Percentiles rank a stretch among this genome's conserved stretches.
Evolutionary conservation across 2,113 vertebrate species (phyloP).

Genomic region (Crocuta crocuta): DNA sequence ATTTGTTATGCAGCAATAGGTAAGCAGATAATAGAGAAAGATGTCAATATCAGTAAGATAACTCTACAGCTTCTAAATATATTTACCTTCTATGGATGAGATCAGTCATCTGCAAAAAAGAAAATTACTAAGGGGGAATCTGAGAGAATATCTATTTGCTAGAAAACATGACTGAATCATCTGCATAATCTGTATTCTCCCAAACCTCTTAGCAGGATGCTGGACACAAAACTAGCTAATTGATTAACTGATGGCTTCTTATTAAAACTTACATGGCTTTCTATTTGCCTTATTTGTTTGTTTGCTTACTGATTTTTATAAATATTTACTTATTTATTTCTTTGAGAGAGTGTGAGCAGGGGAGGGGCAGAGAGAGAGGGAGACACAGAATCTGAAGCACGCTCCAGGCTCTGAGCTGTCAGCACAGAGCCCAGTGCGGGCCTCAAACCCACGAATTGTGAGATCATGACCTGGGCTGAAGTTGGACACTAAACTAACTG

Average conservation of each 20-base stretch:
- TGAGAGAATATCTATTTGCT: not conserved
- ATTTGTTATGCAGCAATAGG: not conserved
- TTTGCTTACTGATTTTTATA: not conserved
- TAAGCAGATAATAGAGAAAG: not conserved
- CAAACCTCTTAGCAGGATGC: not conserved
- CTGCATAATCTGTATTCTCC: conserved; percentile 10
- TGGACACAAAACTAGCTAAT: conserved; percentile 13
- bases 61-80: not conserved
- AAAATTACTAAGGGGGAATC: not conserved
- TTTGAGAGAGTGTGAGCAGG: too few relatives aligned
- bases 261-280: not conserved
- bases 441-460: too few relatives aligned
- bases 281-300: not conserved
- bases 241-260: conserved; percentile 23
- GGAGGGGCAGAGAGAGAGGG: too few relatives aligned
- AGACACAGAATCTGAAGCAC: too few relatives aligned
- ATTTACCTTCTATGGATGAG: not conserved
- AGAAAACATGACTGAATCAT: not conserved
- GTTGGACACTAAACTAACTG: too few relatives aligned
- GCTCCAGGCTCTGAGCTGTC: too few relatives aligned
- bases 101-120: not conserved
- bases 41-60: not conserved
- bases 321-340: too few relatives aligned
- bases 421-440: too few relatives aligned
- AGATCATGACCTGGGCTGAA: too few relatives aligned